phyloP scores from a whole-genome alignment of 2,797 vertebrate species.

The Serranus cabrilla region DNA sequence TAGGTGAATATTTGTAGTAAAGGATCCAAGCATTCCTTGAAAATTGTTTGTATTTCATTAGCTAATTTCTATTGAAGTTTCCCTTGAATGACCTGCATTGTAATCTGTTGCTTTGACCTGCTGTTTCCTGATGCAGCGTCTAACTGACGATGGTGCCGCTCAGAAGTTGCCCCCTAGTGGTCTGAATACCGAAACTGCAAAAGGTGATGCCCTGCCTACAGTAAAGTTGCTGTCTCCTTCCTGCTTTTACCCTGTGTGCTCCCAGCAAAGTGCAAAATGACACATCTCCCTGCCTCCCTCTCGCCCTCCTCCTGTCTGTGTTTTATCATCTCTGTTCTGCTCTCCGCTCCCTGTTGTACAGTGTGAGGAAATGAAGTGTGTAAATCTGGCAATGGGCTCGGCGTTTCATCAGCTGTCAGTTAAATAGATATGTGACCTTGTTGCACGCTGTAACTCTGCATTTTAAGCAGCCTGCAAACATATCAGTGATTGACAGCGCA shows the following conservation, averaged over 20 bases:
- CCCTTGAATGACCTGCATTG: constrained; percentile 31
- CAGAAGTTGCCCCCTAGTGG: constrained; percentile 87
- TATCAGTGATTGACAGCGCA: constrained; percentile 74
- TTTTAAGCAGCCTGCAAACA: constrained; percentile 58
- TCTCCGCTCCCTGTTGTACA: constrained; percentile 29
- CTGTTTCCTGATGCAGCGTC: constrained; percentile 82
- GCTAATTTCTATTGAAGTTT: background rate
- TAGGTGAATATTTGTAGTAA: background rate
- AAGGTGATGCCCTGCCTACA: constrained; percentile 80
- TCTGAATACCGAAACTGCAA: constrained; percentile 81
- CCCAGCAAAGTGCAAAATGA: constrained; percentile 32
- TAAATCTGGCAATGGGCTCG: constrained; percentile 46
- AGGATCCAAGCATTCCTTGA: background rate
- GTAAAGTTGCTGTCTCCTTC: constrained; percentile 43
- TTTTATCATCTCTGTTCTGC: constrained; percentile 39
- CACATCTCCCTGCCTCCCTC: constrained; percentile 24
- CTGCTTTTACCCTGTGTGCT: constrained; percentile 49
- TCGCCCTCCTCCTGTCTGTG: constrained; percentile 26
- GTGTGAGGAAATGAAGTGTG: constrained; percentile 60
- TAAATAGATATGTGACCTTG: constrained; percentile 68
- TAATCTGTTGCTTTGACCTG: constrained; percentile 64
- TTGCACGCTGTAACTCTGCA: constrained; percentile 50
- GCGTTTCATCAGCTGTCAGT: constrained; percentile 71
- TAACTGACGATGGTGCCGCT: constrained; percentile 76
- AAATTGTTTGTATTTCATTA: constrained; percentile 10